Evolutionary conservation across 1,140 invertebrate genomes (phyloP), one percentile per base, ranked within the genome.

Genomic region (Conus betulinus): DNA sequence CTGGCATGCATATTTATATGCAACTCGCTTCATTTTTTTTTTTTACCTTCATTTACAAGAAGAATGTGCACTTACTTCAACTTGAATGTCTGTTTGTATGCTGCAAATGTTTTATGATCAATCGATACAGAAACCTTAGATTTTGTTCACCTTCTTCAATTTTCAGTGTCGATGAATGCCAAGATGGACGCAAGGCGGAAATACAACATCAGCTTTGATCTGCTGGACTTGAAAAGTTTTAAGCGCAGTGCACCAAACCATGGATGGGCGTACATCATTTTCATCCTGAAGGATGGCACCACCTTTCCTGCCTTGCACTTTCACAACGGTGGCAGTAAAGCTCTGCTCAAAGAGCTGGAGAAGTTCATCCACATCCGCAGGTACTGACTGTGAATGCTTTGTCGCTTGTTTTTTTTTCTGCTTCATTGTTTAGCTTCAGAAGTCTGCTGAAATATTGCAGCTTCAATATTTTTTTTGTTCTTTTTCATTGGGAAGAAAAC

Each of bases 281-380:
- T 96, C 88, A 94, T 95, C 52, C 92, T 95, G 23, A 95, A 97
- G 92, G 97, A 97, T 93, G 97, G 97, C 17, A 96, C 97, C 0
- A 96, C 97, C 88, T 97, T 97, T 90, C 97, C 97, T 89, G 97
- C 97, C 23, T 97, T 98, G 92, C 97, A 98, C 92, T 99, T 99
- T 95, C 97, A 98, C 94, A 96, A 97, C 92, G 97, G 97, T 15
- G 98, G 98, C 91, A 97, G 97, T 11, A 97, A 98, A 92, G 96
- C 96, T 88, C 97, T 99, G 93, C 95, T 98, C 13, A 96, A 96
- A 87, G 94, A 95, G 63, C 88, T 96, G 39, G 94, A 95, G 88
- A 94, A 94, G 87, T 95, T 94, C 90, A 88, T 96, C n/a, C 91
- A 91, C 60, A 95, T 96, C 55, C 95, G 94, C 91, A 95, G 94